A percentile compares a stretch with the other conserved stretches of the same genome.
Evolutionary conservation across 1,140 invertebrate species (phyloP).

Genomic region (Onthophagus taurus): DNA sequence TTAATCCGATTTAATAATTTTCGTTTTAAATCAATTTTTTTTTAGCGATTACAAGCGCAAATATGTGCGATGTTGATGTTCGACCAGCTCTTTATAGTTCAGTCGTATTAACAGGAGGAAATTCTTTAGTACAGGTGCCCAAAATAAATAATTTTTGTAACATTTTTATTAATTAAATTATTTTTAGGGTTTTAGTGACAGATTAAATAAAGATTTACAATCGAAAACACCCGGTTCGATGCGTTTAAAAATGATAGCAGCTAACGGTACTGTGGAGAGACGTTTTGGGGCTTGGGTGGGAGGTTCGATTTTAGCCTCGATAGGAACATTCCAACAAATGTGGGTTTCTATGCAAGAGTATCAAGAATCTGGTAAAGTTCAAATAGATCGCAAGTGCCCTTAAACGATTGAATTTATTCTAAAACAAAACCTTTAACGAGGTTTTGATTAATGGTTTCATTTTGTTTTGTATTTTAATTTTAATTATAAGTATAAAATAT

Average conservation of each 20-base stretch:
- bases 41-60: constrained; percentile 76
- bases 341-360: constrained; percentile 97
- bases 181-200: constrained; percentile 74
- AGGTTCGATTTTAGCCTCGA: constrained; percentile 88
- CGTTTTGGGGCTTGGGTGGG: constrained; percentile 94
- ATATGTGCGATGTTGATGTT: constrained; percentile 92
- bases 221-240: constrained; percentile 82
- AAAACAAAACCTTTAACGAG: too few relatives aligned
- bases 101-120: constrained; percentile 85
- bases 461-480: too few relatives aligned
- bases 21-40: constrained; percentile 41
- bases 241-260: constrained; percentile 77
- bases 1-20: background rate
- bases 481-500: too few relatives aligned
- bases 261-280: constrained; percentile 72
- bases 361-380: constrained; percentile 85
- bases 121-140: constrained; percentile 64
- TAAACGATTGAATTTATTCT: too few relatives aligned
- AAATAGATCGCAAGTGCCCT: constrained; percentile 88
- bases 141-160: background rate
- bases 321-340: constrained; percentile 96
- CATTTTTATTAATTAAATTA: constrained; percentile 26
- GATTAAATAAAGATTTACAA: constrained; percentile 81
- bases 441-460: too few relatives aligned
- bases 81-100: constrained; percentile 83